Percentiles rank a stretch among this genome's conserved stretches.
Evolutionary conservation across 2,113 vertebrate genomes (phyloP).

Genomic region (Lipophrys pholis): DNA sequence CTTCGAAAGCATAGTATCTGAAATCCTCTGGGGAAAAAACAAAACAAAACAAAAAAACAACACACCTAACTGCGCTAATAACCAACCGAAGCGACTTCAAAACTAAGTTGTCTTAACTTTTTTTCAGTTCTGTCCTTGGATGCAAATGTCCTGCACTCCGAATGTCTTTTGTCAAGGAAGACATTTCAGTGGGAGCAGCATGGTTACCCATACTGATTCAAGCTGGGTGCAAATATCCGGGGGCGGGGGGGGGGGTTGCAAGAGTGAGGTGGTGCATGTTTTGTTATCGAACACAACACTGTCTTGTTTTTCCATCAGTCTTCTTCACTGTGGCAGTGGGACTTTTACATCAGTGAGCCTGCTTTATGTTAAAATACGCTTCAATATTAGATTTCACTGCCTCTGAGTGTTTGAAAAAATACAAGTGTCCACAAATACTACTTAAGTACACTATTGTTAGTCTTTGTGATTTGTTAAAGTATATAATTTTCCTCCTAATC

Average conservation of each 20-base stretch:
- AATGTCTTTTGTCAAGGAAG: slow-evolving; percentile 33
- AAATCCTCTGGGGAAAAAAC: too few species aligned
- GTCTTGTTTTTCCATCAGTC: slow-evolving; percentile 62
- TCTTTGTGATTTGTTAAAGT: background rate
- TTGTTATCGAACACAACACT: slow-evolving; percentile 52
- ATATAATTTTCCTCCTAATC: background rate
- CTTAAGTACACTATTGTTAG: too few species aligned
- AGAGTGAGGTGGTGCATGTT: slow-evolving; percentile 11
- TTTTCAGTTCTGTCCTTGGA: slow-evolving; percentile 12
- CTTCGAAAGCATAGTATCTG: too few species aligned
- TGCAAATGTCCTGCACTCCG: slow-evolving; percentile 8
- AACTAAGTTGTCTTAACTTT: too few species aligned
- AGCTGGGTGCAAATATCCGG: slow-evolving; percentile 24
- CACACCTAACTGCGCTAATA: too few species aligned
- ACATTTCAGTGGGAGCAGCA: slow-evolving; percentile 19
- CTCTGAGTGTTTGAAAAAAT: slow-evolving; percentile 10
- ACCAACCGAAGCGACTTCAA: too few species aligned
- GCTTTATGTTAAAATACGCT: slow-evolving; percentile 30
- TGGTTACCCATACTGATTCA: slow-evolving; percentile 64
- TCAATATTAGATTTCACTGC: slow-evolving; percentile 19
- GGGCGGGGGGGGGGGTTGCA: slow-evolving; percentile 20
- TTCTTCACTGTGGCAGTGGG: slow-evolving; percentile 37
- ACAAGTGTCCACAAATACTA: background rate
- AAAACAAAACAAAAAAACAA: too few species aligned
- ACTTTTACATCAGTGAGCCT: slow-evolving; percentile 33